Base-by-base conservation (phyloP, 2,888 invertebrate species). In the Geophilus truncorum region DNA sequence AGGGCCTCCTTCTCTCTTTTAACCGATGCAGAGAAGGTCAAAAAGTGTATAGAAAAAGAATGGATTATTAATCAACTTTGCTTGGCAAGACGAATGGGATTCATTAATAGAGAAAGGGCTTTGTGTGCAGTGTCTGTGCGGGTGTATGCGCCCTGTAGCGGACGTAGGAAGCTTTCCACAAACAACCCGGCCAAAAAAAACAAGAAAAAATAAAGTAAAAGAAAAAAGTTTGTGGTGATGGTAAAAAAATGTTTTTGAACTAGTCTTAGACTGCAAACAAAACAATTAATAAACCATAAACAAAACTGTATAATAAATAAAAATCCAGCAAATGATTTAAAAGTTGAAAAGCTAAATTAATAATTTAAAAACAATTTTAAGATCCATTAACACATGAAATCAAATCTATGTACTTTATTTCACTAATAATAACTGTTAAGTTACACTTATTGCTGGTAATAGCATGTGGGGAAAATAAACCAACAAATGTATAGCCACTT, bases 11-110 rank as follows among this genome's bases (percentile, higher is more conserved):
- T 18, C 57, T 62, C 80, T 80, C 79, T 80, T 70, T 75, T 62
- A 80, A 80, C 75, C 36, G 80, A 80, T 80, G 70, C 75, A 80
- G 75, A 70, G 80, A 70, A 80, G 80, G 80, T 80, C 80, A 80
- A 75, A 62, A 62, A 62, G 75, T 30, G 75, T 25, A 51, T 79
- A 80, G 25, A 80, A 80, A 80, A 80, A 80, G 80, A 80, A 80
- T 80, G 75, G 80, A 75, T 80, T 80, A 80, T 80, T 80, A 80
- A 80, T 80, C 80, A 80, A 80, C 70, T 80, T 80, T 80, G 70
- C 28, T 70, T 80, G 80, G 80, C 80, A 80, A 80, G 80, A 80
- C 80, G 75, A 80, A 80, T 80, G 80, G 80, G 32, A 34, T 80
- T 80, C 80, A 80, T 80, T 80, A 80, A 80, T 79, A 79, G 45